A percentile compares a stretch with the other conserved stretches of the same genome.
Evolutionary conservation across 1,140 invertebrate genomes (phyloP).

Genomic region (Melanaphis sacchari): DNA sequence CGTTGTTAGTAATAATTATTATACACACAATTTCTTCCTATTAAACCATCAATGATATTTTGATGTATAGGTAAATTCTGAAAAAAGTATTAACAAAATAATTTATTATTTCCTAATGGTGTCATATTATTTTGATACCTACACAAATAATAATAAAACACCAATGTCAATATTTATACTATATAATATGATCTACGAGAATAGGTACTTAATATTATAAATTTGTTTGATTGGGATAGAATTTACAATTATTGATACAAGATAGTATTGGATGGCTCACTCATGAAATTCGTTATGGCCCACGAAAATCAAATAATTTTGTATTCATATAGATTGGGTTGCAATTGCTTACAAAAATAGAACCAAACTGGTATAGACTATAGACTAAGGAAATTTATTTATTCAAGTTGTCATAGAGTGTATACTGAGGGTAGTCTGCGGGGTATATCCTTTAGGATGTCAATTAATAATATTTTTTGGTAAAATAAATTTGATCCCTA

Average conservation of each 20-base stretch:
- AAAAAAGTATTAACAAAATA: neutral
- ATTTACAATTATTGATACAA: neutral
- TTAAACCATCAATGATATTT: neutral
- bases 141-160: neutral
- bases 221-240: too few relatives aligned
- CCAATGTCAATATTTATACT: neutral
- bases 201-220: too few relatives aligned
- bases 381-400: neutral
- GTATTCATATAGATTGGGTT: neutral
- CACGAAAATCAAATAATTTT: neutral
- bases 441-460: too few relatives aligned
- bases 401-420: too few relatives aligned
- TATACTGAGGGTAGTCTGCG: too few relatives aligned
- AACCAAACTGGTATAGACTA: too few relatives aligned
- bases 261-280: neutral
- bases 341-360: too few relatives aligned
- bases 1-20: neutral
- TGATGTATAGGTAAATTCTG: too few relatives aligned
- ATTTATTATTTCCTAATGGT: neutral
- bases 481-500: too few relatives aligned
- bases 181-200: too few relatives aligned
- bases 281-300: neutral
- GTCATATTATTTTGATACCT: neutral
- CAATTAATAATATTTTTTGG: too few relatives aligned
- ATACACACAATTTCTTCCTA: neutral